Evolutionary conservation across 2,113 vertebrate species (phyloP).

Genomic region (Hippopotamus amphibius): DNA sequence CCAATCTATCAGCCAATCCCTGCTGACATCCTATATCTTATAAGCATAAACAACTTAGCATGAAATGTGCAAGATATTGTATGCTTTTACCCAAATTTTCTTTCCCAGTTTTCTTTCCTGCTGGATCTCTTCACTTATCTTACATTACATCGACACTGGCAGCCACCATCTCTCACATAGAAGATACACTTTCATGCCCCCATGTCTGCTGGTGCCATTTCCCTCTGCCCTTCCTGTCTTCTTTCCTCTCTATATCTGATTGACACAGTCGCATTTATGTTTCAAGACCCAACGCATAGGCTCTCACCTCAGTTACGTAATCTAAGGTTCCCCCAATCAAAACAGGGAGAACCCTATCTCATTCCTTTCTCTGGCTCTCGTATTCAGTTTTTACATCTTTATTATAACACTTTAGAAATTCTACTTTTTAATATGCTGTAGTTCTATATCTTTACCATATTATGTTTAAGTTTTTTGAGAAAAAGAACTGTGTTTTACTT

Average conservation of each 20-base stretch:
- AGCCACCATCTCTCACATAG: neutral
- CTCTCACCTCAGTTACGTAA: neutral
- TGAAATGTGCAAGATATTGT: neutral
- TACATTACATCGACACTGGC: neutral
- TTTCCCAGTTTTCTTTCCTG: neutral
- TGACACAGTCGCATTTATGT: neutral
- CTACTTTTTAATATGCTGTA: neutral
- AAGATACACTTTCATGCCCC: neutral
- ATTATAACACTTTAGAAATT: neutral
- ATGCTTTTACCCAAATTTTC: neutral
- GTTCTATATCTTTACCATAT: neutral
- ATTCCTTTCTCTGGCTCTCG: neutral
- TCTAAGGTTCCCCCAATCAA: neutral
- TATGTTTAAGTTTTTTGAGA: constrained; percentile 14
- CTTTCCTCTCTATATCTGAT: neutral
- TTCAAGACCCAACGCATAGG: neutral
- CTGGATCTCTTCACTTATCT: neutral
- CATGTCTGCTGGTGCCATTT: neutral
- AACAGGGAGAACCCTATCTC: neutral
- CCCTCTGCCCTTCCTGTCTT: neutral
- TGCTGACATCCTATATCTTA: neutral
- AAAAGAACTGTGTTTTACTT: neutral
- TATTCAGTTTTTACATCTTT: neutral
- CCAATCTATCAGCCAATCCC: neutral
- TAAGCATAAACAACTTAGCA: neutral